Percentiles rank a stretch among this genome's conserved stretches.
Conservation (phyloP, 2,113 vertebrate genomes). For the Galemys pyrenaicus region DNA sequence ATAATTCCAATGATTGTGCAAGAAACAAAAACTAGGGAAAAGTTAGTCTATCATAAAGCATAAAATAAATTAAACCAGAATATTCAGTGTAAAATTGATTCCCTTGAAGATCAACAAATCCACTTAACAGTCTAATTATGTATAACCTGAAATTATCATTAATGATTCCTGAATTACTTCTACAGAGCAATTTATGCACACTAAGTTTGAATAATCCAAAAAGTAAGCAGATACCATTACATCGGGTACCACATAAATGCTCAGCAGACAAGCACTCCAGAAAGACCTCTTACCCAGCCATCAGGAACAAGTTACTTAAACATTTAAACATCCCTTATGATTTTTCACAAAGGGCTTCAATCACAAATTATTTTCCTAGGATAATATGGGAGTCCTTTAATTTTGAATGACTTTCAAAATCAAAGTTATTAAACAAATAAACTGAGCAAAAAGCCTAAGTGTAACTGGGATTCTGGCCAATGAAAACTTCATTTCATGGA, state of each 20-base stretch:
- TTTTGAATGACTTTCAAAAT: constrained; percentile 42
- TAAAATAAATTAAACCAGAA: neutral
- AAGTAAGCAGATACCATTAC: neutral
- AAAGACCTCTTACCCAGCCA: neutral
- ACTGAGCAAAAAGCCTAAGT: constrained; percentile 20
- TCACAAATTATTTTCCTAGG: constrained; percentile 38
- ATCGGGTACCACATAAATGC: neutral
- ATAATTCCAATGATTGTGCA: neutral
- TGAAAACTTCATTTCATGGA: constrained; percentile 52
- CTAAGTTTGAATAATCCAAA: neutral
- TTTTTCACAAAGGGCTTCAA: constrained; percentile 41
- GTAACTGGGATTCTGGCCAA: constrained; percentile 48
- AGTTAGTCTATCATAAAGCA: neutral
- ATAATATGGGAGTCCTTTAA: neutral
- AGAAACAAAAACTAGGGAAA: neutral
- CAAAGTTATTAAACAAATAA: constrained; percentile 61
- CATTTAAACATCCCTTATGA: neutral
- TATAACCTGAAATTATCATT: neutral
- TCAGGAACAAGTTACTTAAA: neutral
- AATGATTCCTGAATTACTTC: neutral
- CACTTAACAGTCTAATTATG: constrained; percentile 12
- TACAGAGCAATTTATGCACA: neutral
- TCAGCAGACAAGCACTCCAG: neutral
- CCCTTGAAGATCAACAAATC: neutral
- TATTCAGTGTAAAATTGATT: neutral